Conservation (phyloP, 1,140 invertebrate species). For the Drosophila neocordata region DNA sequence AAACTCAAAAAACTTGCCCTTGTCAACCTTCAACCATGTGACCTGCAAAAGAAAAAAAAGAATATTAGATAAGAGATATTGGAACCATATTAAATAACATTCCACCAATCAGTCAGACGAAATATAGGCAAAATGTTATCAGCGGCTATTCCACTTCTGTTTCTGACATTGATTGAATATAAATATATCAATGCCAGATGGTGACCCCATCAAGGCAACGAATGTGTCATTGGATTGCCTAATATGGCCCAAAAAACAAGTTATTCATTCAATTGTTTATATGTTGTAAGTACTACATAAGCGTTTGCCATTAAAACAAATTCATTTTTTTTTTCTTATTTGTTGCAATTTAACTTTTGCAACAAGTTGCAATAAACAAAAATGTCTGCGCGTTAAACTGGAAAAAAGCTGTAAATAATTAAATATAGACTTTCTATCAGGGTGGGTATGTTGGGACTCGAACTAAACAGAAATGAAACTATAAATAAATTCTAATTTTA, state of each 20-base stretch:
- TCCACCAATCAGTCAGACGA: constrained; percentile 12
- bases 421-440: constrained; percentile 37
- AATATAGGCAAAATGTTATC: constrained; percentile 10
- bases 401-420: constrained; percentile 73
- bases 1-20: constrained; percentile 90
- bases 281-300: constrained; percentile 21
- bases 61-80: constrained; percentile 35
- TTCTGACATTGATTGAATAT: constrained; percentile 71
- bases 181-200: constrained; percentile 32
- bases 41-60: constrained; percentile 66
- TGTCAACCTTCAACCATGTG: constrained; percentile 89
- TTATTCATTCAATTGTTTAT: constrained; percentile 30
- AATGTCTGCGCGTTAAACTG: constrained; percentile 73
- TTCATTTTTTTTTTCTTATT: background rate
- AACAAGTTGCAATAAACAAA: constrained; percentile 61
- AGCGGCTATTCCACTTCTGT: constrained; percentile 18
- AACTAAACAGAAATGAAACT: no score
- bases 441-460: background rate
- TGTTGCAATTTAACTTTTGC: constrained; percentile 66
- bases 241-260: constrained; percentile 2
- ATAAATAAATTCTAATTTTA: no score
- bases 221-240: constrained; percentile 10
- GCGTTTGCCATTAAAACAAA: background rate
- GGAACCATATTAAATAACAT: constrained; percentile 55
- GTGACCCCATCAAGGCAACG: background rate